Conservation (phyloP, 2,113 vertebrate genomes). For the Pseudorhombus dupliciocellatus region DNA sequence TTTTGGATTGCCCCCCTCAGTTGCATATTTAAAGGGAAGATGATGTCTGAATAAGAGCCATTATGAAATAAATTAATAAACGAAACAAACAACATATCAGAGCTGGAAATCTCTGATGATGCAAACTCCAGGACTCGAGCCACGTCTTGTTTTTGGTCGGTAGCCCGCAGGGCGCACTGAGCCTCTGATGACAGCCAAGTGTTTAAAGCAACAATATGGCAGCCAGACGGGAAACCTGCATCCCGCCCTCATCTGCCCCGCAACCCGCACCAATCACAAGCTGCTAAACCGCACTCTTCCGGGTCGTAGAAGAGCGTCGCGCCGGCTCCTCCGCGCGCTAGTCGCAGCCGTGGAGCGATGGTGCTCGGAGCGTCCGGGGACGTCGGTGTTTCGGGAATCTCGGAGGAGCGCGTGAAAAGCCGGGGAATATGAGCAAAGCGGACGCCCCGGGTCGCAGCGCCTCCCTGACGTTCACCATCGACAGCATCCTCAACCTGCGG, state of each 20-base stretch:
- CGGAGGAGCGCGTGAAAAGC: constrained; percentile 57
- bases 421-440: constrained; percentile 78
- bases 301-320: constrained; percentile 64
- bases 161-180: not conserved
- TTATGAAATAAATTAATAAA: not conserved
- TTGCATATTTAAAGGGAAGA: not conserved
- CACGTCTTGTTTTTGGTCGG: too few species aligned
- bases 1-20: not conserved
- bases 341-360: constrained; percentile 71
- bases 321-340: constrained; percentile 43
- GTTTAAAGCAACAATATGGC: constrained; percentile 53
- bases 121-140: not conserved
- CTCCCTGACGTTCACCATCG: constrained; percentile 82
- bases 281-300: constrained; percentile 69
- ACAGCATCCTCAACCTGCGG: constrained; percentile 81
- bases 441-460: constrained; percentile 68
- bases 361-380: constrained; percentile 62
- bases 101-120: not conserved
- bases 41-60: too few species aligned
- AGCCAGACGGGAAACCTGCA: constrained; percentile 48
- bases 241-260: constrained; percentile 71
- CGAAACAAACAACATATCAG: not conserved
- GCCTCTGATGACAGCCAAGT: not conserved
- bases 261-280: constrained; percentile 76
- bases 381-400: constrained; percentile 43